These are phyloP conservation scores for Silurus lanzhouensis DNA, from an alignment of 2,797 vertebrate genomes.

Conservation along the genomic window DNA sequence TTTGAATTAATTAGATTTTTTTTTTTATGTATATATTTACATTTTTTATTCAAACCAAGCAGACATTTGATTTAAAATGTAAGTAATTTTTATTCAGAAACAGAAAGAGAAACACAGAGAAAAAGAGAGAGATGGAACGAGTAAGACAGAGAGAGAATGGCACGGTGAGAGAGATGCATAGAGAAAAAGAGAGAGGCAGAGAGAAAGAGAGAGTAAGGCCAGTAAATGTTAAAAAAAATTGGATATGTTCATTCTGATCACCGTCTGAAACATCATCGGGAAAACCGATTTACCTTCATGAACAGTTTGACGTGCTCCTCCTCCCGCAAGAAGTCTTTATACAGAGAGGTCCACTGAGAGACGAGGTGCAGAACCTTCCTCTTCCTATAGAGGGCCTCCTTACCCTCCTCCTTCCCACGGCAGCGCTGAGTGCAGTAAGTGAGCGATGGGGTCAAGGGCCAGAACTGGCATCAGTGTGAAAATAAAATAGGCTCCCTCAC, in stretches of 20 bases:
- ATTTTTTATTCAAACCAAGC: too few species aligned
- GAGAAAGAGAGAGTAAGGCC: too few species aligned
- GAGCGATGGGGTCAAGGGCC: slow-evolving; percentile 65
- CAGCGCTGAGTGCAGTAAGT: slow-evolving; percentile 93
- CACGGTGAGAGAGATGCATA: too few species aligned
- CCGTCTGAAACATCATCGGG: not conserved
- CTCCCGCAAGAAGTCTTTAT: slow-evolving; percentile 93
- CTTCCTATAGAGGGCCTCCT: slow-evolving; percentile 90
- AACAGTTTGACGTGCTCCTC: slow-evolving; percentile 94
- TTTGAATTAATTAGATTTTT: too few species aligned
- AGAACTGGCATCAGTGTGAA: slow-evolving; percentile 8
- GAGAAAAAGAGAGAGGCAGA: too few species aligned
- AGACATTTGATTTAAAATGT: too few species aligned
- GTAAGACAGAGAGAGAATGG: too few species aligned
- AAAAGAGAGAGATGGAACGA: too few species aligned
- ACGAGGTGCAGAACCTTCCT: slow-evolving; percentile 94
- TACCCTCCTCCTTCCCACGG: slow-evolving; percentile 87
- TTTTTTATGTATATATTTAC: too few species aligned
- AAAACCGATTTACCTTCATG: slow-evolving; percentile 84
- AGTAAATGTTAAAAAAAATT: too few species aligned
- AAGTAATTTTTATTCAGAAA: too few species aligned
- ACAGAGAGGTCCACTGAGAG: slow-evolving; percentile 93
- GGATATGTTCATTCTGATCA: not conserved
- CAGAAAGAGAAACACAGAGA: too few species aligned
- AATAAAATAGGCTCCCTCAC: not conserved